Evolutionary conservation across 2,113 vertebrate genomes (phyloP).

Genomic region (Ceyx melanurus): DNA sequence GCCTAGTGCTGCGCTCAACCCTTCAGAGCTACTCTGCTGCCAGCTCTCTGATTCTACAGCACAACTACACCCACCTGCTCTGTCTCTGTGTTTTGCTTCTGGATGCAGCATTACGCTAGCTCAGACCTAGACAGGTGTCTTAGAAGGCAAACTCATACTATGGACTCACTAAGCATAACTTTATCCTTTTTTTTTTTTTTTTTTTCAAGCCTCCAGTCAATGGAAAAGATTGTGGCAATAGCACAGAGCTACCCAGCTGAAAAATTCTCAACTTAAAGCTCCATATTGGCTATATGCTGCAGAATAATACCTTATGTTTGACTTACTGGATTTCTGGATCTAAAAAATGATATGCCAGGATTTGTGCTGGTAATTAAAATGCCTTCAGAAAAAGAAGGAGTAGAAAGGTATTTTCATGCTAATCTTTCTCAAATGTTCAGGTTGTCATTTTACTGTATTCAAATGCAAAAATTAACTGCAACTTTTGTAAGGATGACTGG

Average conservation of each 20-base stretch:
- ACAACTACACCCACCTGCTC: rapidly evolving
- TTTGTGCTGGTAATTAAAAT: neutral
- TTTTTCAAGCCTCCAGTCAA: neutral
- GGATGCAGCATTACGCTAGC: neutral
- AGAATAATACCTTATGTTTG: neutral
- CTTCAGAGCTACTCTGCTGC: neutral
- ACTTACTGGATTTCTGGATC: neutral
- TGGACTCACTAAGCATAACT: neutral
- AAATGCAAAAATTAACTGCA: neutral
- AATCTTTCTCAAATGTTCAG: neutral
- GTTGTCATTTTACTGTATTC: neutral
- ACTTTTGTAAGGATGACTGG: neutral
- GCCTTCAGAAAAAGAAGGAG: neutral
- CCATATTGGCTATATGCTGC: neutral
- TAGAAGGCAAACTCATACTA: neutral
- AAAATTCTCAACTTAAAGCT: neutral
- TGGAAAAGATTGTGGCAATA: rapidly evolving
- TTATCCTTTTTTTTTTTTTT: neutral
- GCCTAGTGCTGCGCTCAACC: neutral
- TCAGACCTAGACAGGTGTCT: neutral
- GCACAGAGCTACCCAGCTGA: neutral
- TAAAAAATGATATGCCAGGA: neutral
- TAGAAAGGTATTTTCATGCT: neutral
- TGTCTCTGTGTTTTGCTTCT: neutral
- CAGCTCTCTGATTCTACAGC: neutral